Conservation (phyloP, 2,888 invertebrate species). For the Arctia plantaginis region DNA sequence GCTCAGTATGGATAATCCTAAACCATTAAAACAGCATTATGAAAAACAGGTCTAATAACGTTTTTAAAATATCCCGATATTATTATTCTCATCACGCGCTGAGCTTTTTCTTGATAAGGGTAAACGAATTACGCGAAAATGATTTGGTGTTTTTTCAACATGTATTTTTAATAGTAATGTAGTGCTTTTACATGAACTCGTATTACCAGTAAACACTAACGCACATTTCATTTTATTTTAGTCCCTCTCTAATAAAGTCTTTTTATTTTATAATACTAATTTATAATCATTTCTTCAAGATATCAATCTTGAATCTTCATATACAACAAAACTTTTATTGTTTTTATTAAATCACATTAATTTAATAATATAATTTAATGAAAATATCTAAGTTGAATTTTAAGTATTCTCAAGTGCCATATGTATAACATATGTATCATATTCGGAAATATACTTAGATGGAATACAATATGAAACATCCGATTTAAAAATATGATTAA, state of each 20-base stretch:
- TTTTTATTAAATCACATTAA: no score
- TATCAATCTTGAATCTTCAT: no score
- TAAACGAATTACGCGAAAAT: slow-evolving; percentile 60
- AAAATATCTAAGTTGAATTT: no score
- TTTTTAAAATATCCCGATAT: slow-evolving; percentile 50
- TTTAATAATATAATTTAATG: no score
- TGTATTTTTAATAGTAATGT: not conserved
- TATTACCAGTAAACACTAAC: not conserved
- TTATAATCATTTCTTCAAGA: no score
- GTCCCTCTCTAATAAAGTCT: not conserved
- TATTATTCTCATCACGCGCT: slow-evolving; percentile 56
- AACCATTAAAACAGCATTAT: slow-evolving; percentile 10
- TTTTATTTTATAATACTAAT: no score
- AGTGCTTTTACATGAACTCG: not conserved
- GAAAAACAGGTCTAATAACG: slow-evolving; percentile 37
- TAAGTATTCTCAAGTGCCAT: no score
- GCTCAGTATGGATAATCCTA: not conserved
- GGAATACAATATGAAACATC: no score
- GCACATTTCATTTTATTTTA: not conserved
- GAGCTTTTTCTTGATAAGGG: slow-evolving; percentile 57
- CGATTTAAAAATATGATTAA: no score
- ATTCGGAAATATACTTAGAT: no score
- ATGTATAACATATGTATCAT: no score
- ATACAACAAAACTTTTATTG: no score
- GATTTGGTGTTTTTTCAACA: slow-evolving; percentile 4